A percentile compares a stretch with the other conserved stretches of the same genome.
phyloP scores from a whole-genome alignment of 2,888 invertebrate genomes.

The Callinectes sapidus region DNA sequence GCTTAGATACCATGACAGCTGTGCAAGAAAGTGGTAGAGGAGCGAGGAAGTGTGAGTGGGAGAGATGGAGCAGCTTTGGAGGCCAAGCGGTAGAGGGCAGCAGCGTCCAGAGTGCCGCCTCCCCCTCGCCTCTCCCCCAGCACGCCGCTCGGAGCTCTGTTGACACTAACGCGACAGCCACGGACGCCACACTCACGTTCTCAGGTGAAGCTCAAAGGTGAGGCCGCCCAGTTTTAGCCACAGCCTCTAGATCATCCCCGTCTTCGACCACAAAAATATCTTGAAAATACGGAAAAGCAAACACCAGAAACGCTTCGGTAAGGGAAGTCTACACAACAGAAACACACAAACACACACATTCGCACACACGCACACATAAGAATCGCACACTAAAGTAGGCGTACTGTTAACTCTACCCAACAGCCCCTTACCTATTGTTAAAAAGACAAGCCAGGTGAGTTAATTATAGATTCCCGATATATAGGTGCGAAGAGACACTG shows the following conservation, averaged over 20 bases:
- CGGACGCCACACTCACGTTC: conserved; percentile 28
- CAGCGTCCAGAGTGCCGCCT: conserved; percentile 18
- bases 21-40: neutral
- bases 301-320: neutral
- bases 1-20: conserved; percentile 30
- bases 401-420: conserved; percentile 1
- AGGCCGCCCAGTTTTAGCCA: conserved; percentile 29
- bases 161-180: conserved; percentile 33
- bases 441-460: conserved; percentile 18
- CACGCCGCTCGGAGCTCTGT: conserved; percentile 13
- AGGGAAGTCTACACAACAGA: neutral
- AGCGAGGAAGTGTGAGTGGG: conserved; percentile 3
- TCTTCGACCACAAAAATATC: conserved; percentile 24
- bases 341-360: neutral
- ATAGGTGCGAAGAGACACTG: neutral
- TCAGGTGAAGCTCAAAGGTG: conserved; percentile 24
- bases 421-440: neutral
- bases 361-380: conserved; percentile 1
- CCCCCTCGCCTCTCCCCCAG: neutral
- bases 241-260: conserved; percentile 22
- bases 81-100: conserved; percentile 10
- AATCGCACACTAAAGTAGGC: conserved; percentile 27
- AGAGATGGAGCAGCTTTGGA: conserved; percentile 4
- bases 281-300: neutral
- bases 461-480: conserved; percentile 33